Evolutionary conservation across 2,113 vertebrate species (phyloP), one percentile per base, ranked within the genome.

Genomic region (Anhinga rufa): DNA sequence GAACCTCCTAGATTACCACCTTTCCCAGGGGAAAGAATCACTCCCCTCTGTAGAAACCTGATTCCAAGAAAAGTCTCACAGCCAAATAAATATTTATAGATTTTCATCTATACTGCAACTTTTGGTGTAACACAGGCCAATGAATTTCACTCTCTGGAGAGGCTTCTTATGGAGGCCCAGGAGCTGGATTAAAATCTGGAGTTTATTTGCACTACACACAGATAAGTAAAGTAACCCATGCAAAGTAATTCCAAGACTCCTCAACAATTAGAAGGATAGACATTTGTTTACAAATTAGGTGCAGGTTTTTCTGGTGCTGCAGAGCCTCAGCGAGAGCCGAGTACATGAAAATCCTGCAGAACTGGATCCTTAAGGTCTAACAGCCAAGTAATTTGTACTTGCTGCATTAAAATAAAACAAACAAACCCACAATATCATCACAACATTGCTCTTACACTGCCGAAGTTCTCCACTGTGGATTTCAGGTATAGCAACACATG

Each of bases 401-500:
- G 46, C 46, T 55, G n/a, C n/a, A 51, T 21, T 46, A 72, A 82
- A 85, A 80, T 9, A 40, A 88, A 77, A 8, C 18, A 88, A 77
- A 8, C 18, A 5, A 75, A 84, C 10, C 5, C 21, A 15, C 21
- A 52, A 4, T 10, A 71, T 14, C 24, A 58, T 32, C 12, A 61
- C 32, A 86, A 20, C 11, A 66, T 16, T 75, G 49, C 12, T 9
- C 98, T 95, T 97, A 99, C 99, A 85, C 40, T 98, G 96, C 96
- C 77, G 52, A 99, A 98, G 95, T 87, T 98, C 54, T 99, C 99
- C 96, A 99, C 98, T 2, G 98, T 97, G 55, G 98, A 98, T 96
- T 97, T 98, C 75, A 99, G 91, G 97, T 99, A 99, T 0, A 99
- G 98, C 82, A 99, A 97, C 36, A 98, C 94, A 9, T 99, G 99